phyloP scores from a whole-genome alignment of 2,113 vertebrate genomes.

The Coreoperca whiteheadi region DNA sequence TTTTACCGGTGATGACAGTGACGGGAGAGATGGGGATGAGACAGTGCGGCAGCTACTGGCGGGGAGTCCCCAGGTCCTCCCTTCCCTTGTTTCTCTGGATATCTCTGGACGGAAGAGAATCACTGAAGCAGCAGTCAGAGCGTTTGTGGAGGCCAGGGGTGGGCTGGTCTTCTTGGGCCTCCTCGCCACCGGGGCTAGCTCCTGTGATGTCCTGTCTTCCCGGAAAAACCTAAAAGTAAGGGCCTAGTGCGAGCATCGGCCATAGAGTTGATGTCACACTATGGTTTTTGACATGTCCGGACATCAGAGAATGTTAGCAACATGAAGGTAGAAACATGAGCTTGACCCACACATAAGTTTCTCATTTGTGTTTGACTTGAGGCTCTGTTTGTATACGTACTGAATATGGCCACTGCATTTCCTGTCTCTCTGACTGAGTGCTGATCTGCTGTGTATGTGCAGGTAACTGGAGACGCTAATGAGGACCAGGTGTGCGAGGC shows the following conservation, averaged over 20 bases:
- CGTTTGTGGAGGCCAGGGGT: conserved; percentile 88
- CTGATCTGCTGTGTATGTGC: conserved; percentile 54
- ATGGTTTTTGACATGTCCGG: neutral
- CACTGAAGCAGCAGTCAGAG: conserved; percentile 87
- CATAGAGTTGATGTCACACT: neutral
- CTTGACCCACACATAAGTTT: conserved; percentile 31
- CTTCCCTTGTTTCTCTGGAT: conserved; percentile 90
- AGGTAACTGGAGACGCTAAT: conserved; percentile 96
- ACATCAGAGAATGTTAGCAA: neutral
- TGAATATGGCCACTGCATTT: conserved; percentile 53
- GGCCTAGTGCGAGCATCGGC: neutral
- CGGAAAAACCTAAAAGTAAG: conserved; percentile 91
- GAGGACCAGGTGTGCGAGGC: conserved; percentile 94
- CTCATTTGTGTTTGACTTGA: conserved; percentile 51
- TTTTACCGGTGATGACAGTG: conserved; percentile 78
- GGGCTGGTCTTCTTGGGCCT: conserved; percentile 93
- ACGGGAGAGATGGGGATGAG: conserved; percentile 75
- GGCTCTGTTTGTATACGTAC: conserved; percentile 35
- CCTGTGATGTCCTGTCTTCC: conserved; percentile 89
- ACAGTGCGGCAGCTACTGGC: conserved; percentile 90
- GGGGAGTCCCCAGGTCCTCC: conserved; percentile 88
- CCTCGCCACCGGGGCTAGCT: conserved; percentile 91
- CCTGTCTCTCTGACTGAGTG: conserved; percentile 42
- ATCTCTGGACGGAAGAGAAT: conserved; percentile 93
- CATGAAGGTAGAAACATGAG: conserved; percentile 12